These are phyloP conservation scores for Heliornis fulica DNA, from an alignment of 2,113 vertebrate species.

Conservation along the genomic window DNA sequence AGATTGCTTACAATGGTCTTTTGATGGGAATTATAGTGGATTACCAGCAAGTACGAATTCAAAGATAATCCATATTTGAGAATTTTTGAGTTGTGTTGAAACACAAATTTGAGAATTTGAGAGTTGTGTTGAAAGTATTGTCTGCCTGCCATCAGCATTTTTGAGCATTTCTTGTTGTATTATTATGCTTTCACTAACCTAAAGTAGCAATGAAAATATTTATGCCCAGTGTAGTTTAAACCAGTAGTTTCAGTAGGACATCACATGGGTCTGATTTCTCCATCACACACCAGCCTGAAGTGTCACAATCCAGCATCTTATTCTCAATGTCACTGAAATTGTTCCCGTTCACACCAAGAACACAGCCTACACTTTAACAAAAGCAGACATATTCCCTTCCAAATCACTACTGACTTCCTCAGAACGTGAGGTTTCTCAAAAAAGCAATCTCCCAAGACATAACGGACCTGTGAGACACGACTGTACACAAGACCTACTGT, in stretches of 20 bases:
- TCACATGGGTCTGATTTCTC: not conserved
- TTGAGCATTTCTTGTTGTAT: not conserved
- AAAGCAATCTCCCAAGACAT: not conserved
- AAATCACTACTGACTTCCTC: not conserved
- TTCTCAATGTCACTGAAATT: not conserved
- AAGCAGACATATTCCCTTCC: not conserved
- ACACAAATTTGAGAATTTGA: no score
- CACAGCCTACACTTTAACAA: fast-evolving
- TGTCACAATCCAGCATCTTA: not conserved
- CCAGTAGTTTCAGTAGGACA: not conserved
- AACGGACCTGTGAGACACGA: not conserved
- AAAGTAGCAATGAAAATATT: not conserved
- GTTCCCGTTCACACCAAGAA: not conserved
- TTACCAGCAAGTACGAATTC: not conserved
- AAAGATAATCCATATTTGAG: not conserved
- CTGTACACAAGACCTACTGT: not conserved
- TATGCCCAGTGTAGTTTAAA: not conserved
- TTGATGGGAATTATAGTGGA: not conserved
- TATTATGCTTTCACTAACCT: not conserved
- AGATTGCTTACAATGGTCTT: not conserved
- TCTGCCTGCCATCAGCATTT: not conserved
- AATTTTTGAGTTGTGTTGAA: no score
- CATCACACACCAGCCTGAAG: not conserved
- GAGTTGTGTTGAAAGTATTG: not conserved
- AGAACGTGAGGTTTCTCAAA: not conserved